Base-by-base conservation (phyloP, 2,113 vertebrate genomes). In the Chamaetylas fuelleborni region DNA sequence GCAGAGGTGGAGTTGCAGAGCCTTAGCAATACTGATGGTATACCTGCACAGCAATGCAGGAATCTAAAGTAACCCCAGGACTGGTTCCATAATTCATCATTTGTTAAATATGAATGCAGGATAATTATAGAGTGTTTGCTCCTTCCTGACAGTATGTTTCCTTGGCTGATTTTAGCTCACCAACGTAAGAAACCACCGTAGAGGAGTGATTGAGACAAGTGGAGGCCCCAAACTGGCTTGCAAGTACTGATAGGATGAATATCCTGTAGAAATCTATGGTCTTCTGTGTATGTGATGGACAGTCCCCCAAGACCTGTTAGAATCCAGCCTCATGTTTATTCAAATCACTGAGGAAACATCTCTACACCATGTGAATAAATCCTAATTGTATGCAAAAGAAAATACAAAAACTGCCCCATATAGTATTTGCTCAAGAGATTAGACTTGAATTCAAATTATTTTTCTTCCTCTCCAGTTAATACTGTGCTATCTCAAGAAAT, bases 351-450 rank as follows among this genome's bases (percentile, higher is more conserved):
- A 84, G 45, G 40, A 92, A 96, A 93, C 17, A 66, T 48, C 54
- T 45, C 53, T 76, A 43, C 36, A 69, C 17, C 22, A 8, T 5
- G 9, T 36, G 18, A 66, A 87, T 92, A 88, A 86, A 80, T 71
- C 28, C 73, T 69, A 95, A 90, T 40, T 77, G 23, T 54, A 50
- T 65, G 88, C 82, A 88, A 94, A 77, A 96, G 77, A 91, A 56
- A 87, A 86, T 40, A 54, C 7, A 93, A 70, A 91, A 95, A 40
- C 12, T 40, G 16, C 20, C 25, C 69, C 50, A 51, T 83, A 24
- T 19, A 57, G 40, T 91, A 47, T 95, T 97, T 89, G 40, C 64
- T 95, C 43, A 96, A 92, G 82, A 92, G 73, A 92, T 95, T 25
- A 87, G 61, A 72, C n/a, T 16, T 16, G 43, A 82, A 92, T 95